Base-by-base conservation (phyloP, 2,797 vertebrate genomes). In the Lepus townsendii region DNA sequence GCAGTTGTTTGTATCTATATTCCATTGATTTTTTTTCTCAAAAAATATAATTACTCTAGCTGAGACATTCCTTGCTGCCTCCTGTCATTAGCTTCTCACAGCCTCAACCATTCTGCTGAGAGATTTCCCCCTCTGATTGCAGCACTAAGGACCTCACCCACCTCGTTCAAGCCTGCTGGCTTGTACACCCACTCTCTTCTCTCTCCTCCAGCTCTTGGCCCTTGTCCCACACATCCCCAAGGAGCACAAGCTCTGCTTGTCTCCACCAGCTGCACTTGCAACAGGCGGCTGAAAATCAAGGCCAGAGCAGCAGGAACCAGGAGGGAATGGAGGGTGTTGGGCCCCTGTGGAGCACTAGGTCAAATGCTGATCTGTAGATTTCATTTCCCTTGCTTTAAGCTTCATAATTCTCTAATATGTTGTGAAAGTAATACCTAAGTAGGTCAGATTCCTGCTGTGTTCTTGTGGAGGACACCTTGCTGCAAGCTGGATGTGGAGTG, bases 381-480 rank as follows among this genome's bases (percentile, higher is more conserved):
- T 66, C 32, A 94, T 95, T 77, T 50, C 92, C 73, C 82, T 96
- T 96, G 94, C 96, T 97, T 82, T 96, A 97, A 97, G 95, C 96
- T 97, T 97, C 85, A 92, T 22, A 60, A 88, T 91, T 95, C 87
- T 77, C 42, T 94, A 96, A 96, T 0, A 12, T 84, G 71, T 97
- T 95, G 82, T 96, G 96, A 98, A 97, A 93, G 90, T 93, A 42
- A 93, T 85, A n/a, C 95, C 87, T 96, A 97, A 98, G 96, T 96
- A 97, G 88, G 82, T 89, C 91, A 95, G 96, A 86, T 95, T 94
- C 94, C 96, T 96, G 42, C 60, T 95, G 42, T 47, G 42, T 47
- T 47, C 42, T 47, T 47, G 42, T 0, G 8, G 42, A 47, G 42
- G 42, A 47, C 42, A 96, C 98, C 92, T 97, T 96, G 96, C 87